These are phyloP conservation scores for Apamea anceps DNA, from an alignment of 2,888 invertebrate genomes.

Conservation along the genomic window DNA sequence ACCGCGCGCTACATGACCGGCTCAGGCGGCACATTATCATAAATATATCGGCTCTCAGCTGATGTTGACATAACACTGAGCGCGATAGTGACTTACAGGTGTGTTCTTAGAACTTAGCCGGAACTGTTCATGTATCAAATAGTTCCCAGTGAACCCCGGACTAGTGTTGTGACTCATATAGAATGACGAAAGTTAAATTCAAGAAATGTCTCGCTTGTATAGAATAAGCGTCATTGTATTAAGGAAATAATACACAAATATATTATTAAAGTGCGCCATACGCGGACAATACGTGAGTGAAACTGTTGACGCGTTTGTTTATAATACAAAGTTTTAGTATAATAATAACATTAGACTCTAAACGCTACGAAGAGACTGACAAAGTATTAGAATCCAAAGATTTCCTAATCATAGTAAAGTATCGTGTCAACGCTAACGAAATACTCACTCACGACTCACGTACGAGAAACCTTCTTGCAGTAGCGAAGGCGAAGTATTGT, in stretches of 20 bases:
- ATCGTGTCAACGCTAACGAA: constrained; percentile 60
- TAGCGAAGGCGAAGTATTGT: constrained; percentile 35
- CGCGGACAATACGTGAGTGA: constrained; percentile 71
- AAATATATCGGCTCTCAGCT: constrained; percentile 81
- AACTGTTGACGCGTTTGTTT: constrained; percentile 64
- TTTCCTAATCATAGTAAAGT: constrained; percentile 73
- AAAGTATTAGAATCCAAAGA: constrained; percentile 78
- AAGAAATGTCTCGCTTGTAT: constrained; percentile 79
- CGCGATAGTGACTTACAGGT: constrained; percentile 60
- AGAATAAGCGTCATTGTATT: constrained; percentile 73
- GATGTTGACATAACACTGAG: constrained; percentile 79
- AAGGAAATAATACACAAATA: constrained; percentile 81
- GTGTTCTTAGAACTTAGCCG: constrained; percentile 72
- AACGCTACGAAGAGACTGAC: constrained; percentile 74
- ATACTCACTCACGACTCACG: constrained; percentile 53
- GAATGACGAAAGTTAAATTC: constrained; percentile 90
- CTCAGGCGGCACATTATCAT: constrained; percentile 80
- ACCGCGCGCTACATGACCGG: constrained; percentile 60
- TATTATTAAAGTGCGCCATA: constrained; percentile 68
- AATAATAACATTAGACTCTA: constrained; percentile 46
- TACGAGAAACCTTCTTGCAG: constrained; percentile 50
- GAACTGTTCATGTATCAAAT: constrained; percentile 79
- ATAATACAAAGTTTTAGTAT: constrained; percentile 60
- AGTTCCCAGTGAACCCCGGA: constrained; percentile 72
- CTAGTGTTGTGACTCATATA: constrained; percentile 85